phyloP scores from a whole-genome alignment of 2,797 vertebrate species.

The Halcyon leucocephala region DNA sequence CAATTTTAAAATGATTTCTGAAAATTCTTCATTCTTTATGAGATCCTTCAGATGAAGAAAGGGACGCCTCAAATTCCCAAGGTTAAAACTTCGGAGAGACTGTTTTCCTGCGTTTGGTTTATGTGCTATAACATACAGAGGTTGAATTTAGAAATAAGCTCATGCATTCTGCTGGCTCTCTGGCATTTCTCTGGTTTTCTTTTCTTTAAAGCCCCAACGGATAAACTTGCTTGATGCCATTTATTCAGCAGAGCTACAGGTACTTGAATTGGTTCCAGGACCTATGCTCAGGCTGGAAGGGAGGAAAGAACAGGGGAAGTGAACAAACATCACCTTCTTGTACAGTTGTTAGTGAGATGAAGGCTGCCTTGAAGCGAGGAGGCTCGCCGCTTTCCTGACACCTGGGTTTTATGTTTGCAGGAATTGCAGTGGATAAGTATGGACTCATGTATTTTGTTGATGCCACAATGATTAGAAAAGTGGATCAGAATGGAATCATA shows the following conservation, averaged over 20 bases:
- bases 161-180: not conserved
- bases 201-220: not conserved
- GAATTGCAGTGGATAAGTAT: constrained; percentile 96
- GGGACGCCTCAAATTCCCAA: not conserved
- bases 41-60: not conserved
- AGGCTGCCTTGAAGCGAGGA: not conserved
- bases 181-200: not conserved
- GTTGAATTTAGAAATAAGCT: not conserved
- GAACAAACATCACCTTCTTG: not conserved
- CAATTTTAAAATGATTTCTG: not conserved
- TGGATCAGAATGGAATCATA: constrained; percentile 98
- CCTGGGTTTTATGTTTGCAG: constrained; percentile 73
- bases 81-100: not conserved
- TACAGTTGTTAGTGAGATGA: not conserved
- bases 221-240: not conserved
- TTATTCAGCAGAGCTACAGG: not conserved
- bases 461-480: constrained; percentile 98
- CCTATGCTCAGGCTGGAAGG: not conserved
- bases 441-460: constrained; percentile 98
- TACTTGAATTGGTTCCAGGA: not conserved
- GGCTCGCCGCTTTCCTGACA: not conserved
- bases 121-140: not conserved
- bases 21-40: not conserved
- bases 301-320: not conserved
- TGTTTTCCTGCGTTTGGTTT: not conserved